Evolutionary conservation across 2,888 invertebrate genomes (phyloP).

Genomic region (Lordiphosa fenestrarum): DNA sequence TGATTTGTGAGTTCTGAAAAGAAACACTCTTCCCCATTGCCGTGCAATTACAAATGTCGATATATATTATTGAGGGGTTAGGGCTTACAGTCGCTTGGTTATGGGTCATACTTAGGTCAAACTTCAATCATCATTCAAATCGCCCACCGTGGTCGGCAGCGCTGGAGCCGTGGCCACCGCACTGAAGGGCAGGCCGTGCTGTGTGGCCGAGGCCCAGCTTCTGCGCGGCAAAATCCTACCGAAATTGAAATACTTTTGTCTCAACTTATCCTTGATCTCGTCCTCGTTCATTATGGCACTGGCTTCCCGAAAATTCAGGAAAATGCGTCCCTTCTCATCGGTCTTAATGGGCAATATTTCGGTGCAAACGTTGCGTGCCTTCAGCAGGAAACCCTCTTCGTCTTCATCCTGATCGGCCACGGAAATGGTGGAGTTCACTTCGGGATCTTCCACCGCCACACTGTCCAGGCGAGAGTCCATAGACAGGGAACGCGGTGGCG

Average conservation of each 20-base stretch:
- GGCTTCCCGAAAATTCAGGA: slow-evolving; percentile 79
- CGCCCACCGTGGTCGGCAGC: slow-evolving; percentile 54
- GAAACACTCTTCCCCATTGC: too few relatives aligned
- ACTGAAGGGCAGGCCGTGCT: slow-evolving; percentile 68
- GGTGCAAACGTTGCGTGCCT: slow-evolving; percentile 80
- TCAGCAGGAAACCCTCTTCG: slow-evolving; percentile 77
- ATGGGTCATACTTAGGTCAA: background rate
- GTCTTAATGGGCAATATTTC: slow-evolving; percentile 80
- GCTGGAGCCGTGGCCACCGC: slow-evolving; percentile 37
- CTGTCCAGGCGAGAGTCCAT: slow-evolving; percentile 76
- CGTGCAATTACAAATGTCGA: too few relatives aligned
- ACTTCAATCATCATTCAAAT: slow-evolving; percentile 62
- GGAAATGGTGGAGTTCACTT: slow-evolving; percentile 19
- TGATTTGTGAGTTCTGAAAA: too few relatives aligned
- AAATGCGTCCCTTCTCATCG: slow-evolving; percentile 79
- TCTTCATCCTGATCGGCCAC: slow-evolving; percentile 4
- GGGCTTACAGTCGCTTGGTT: slow-evolving; percentile 4
- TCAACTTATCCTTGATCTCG: slow-evolving; percentile 78
- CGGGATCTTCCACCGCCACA: slow-evolving; percentile 40
- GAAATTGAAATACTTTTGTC: slow-evolving; percentile 79
- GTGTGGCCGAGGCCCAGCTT: slow-evolving; percentile 79
- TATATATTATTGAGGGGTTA: background rate
- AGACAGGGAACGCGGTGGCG: slow-evolving; percentile 82
- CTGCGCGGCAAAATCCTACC: slow-evolving; percentile 77
- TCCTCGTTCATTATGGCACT: slow-evolving; percentile 80